Conservation (phyloP, 2,113 vertebrate species). For the Ciconia stormi region DNA sequence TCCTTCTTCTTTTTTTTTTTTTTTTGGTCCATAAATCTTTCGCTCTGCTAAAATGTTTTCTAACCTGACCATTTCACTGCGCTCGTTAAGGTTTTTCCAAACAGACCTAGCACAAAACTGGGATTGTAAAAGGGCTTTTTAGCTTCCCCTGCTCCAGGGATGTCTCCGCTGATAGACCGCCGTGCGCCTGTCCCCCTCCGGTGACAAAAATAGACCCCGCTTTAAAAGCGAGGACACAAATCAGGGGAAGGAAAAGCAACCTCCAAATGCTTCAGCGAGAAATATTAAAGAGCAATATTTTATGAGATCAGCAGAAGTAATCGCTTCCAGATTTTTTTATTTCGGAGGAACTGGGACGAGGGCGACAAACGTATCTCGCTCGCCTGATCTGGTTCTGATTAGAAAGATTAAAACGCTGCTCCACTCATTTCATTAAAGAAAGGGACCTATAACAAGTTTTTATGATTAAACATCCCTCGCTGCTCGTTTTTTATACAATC, state of each 20-base stretch:
- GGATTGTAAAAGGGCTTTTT: neutral
- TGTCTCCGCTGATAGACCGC: neutral
- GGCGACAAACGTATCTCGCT: conserved; percentile 34
- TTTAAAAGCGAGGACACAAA: neutral
- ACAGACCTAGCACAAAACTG: neutral
- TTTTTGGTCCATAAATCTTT: neutral
- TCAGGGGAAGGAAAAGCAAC: neutral
- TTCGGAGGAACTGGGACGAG: conserved; percentile 59
- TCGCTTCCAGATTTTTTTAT: conserved; percentile 74
- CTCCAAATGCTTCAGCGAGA: neutral
- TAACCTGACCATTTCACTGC: conserved; percentile 7
- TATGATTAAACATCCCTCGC: conserved; percentile 46
- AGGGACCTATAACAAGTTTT: conserved; percentile 45
- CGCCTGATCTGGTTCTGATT: conserved; percentile 71
- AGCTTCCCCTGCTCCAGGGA: neutral
- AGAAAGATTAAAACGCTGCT: conserved; percentile 64
- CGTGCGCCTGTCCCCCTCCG: neutral
- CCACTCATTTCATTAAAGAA: conserved; percentile 44
- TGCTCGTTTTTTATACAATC: conserved; percentile 43
- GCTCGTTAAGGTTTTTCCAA: neutral
- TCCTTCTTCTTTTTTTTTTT: neutral
- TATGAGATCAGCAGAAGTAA: conserved; percentile 66
- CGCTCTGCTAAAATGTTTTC: neutral
- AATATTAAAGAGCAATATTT: conserved; percentile 73
- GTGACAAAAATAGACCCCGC: neutral